These are phyloP conservation scores for Willowsia nigromaculata DNA, from an alignment of 2,888 invertebrate genomes.

Conservation along the genomic window DNA sequence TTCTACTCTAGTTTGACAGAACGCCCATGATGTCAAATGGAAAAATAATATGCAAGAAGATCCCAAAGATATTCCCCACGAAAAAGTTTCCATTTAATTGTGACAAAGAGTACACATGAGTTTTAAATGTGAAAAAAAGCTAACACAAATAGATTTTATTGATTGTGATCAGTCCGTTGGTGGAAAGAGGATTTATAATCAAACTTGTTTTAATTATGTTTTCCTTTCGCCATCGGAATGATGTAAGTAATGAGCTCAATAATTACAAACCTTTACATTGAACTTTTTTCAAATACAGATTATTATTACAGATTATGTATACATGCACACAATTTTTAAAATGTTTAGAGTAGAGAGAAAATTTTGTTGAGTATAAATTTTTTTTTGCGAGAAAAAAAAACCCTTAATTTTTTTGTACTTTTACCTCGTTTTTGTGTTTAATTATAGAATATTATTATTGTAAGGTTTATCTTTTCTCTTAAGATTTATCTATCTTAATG, in stretches of 20 bases:
- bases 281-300: neutral
- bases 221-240: neutral
- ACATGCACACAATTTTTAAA: neutral
- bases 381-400: too few relatives aligned
- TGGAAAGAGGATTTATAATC: too few relatives aligned
- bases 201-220: too few relatives aligned
- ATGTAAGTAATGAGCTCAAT: slow-evolving; percentile 1
- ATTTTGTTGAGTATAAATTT: neutral
- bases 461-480: too few relatives aligned
- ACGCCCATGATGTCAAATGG: neutral
- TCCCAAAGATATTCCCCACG: neutral
- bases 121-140: neutral
- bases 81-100: too few relatives aligned
- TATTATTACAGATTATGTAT: neutral
- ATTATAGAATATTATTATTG: neutral
- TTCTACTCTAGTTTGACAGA: neutral
- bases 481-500: too few relatives aligned
- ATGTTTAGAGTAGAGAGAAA: neutral
- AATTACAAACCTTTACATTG: slow-evolving; percentile 16
- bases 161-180: neutral
- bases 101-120: too few relatives aligned
- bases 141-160: neutral
- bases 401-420: slow-evolving; percentile 22
- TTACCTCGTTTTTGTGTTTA: slow-evolving; percentile 3
- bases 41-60: neutral